A percentile compares a stretch with the other conserved stretches of the same genome.
phyloP scores from a whole-genome alignment of 2,888 invertebrate genomes.

The Monoplex corrugatus region DNA sequence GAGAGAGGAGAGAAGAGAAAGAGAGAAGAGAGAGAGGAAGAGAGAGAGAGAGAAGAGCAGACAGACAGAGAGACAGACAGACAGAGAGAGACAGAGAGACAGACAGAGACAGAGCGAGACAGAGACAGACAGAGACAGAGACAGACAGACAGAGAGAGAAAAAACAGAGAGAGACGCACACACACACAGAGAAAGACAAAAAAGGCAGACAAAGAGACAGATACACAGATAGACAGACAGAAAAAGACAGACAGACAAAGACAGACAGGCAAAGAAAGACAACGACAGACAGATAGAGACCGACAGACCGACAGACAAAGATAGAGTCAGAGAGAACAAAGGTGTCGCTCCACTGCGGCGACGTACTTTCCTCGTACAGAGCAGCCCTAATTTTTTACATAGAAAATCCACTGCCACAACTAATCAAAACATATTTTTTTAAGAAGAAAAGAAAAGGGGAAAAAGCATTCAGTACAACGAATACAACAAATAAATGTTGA shows the following conservation, averaged over 20 bases:
- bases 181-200: not conserved
- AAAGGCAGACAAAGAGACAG: not conserved
- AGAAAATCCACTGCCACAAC: too few relatives aligned
- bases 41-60: not conserved
- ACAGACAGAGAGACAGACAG: too few relatives aligned
- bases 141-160: conserved; percentile 30
- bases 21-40: not conserved
- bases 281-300: not conserved
- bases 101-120: conserved; percentile 2
- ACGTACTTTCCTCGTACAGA: too few relatives aligned
- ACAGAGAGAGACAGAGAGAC: too few relatives aligned
- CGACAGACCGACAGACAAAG: not conserved
- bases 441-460: too few relatives aligned
- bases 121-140: conserved; percentile 31
- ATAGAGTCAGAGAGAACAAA: not conserved
- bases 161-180: not conserved
- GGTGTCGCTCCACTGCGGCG: too few relatives aligned
- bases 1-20: not conserved
- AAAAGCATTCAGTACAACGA: too few relatives aligned
- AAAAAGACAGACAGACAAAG: not conserved
- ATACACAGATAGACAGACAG: conserved; percentile 18
- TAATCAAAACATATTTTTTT: too few relatives aligned
- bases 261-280: too few relatives aligned
- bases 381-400: too few relatives aligned
- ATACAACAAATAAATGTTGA: too few relatives aligned